Base-by-base conservation (phyloP, 2,113 vertebrate species). In the Sterrhoptilus dennistouni region DNA sequence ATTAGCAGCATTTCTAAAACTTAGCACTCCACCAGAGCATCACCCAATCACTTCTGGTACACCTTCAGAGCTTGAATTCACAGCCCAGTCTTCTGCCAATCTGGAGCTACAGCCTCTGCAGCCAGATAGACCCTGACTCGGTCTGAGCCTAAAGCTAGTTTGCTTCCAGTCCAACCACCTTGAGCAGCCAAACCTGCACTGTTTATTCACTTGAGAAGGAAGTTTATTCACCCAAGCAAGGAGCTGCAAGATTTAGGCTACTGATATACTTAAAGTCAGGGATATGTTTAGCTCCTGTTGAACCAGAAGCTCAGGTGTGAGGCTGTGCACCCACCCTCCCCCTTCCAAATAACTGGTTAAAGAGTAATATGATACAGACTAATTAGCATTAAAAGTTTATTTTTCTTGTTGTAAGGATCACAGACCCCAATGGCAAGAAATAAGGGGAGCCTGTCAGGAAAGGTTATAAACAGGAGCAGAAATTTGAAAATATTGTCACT, bases 321-420 rank as follows among this genome's bases (percentile, higher is more conserved):
- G 36, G 27, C 21, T 0, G 0, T 0, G 0, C 28, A 91, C 5
- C 40, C 12, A 5, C 3, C 14, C 14, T 36, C 16, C 53, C 12
- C 12, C 31, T 64, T 76, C 28, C 31, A 77, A 87, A 52, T 52
- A 88, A 64, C 4, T 61, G n/a, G 8, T 91, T 91, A 78, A 82
- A 93, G 31, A 36, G 16, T 50, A 90, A 79, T 22, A 54, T 10
- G 10, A 66, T 18, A 60, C 8, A 63, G 36, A 82, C 31, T 70
- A 53, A 57, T 16, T 61, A 36, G 24, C 42, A 84, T 35, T 40
- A 79, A 12, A 87, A 76, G 6, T 54, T 90, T 72, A 2, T 83
- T 88, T 83, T 76, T 50, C 20, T n/a, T 70, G 5, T n/a, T 80
- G 6, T 54, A 76, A 72, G 38, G 33, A 84, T 83, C 42, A 83